Evolutionary conservation across 2,797 vertebrate genomes (phyloP).

Genomic region (Scolopax rusticola): DNA sequence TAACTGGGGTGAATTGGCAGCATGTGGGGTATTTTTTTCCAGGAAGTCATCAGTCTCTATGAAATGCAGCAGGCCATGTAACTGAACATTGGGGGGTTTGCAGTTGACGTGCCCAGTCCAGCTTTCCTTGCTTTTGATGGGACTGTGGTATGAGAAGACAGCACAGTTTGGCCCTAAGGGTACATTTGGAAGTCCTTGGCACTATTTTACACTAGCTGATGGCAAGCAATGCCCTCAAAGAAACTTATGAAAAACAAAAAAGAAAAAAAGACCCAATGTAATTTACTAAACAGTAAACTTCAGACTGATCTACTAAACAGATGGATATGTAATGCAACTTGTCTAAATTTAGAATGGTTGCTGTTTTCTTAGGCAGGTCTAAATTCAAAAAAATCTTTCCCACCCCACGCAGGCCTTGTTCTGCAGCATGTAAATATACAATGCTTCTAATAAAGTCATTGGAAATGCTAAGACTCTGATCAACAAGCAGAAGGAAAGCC

Average conservation of each 20-base stretch:
- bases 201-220: neutral
- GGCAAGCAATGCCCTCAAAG: neutral
- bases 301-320: conserved; percentile 37
- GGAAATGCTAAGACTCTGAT: neutral
- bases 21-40: neutral
- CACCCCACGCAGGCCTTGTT: neutral
- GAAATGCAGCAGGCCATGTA: neutral
- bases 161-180: neutral
- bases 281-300: conserved; percentile 33
- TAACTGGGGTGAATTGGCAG: conserved; percentile 5
- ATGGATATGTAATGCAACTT: conserved; percentile 27
- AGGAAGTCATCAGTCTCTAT: conserved; percentile 23
- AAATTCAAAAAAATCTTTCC: conserved; percentile 25
- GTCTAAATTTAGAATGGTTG: conserved; percentile 31
- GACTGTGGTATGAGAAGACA: neutral
- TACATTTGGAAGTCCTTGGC: conserved; percentile 6
- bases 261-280: neutral
- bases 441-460: conserved; percentile 1
- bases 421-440: neutral
- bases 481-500: neutral
- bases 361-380: conserved; percentile 54
- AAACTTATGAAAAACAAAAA: neutral
- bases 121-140: neutral
- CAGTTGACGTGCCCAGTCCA: neutral
- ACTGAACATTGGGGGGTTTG: neutral